A percentile compares a stretch with the other conserved stretches of the same genome.
phyloP scores from a whole-genome alignment of 2,797 vertebrate species.

The Neopelma chrysocephalum region DNA sequence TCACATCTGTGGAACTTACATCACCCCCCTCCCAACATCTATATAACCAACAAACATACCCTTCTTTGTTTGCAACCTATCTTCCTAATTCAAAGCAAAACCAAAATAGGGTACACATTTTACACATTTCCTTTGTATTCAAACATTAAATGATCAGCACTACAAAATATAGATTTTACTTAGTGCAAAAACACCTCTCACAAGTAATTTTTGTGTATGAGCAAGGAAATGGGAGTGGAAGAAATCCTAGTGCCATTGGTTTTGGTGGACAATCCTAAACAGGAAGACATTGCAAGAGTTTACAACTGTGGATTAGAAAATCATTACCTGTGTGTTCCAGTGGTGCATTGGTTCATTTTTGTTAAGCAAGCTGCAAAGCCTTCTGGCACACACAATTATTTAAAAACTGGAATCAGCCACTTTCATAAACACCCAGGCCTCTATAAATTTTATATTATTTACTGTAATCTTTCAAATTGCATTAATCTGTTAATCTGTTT shows the following conservation, averaged over 20 bases:
- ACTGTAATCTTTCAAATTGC: background rate
- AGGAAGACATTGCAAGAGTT: background rate
- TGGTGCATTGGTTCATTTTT: background rate
- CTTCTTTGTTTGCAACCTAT: background rate
- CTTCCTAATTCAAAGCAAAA: background rate
- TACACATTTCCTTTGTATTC: background rate
- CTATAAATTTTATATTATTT: background rate
- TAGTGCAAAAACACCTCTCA: background rate
- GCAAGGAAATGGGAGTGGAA: background rate
- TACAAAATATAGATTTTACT: background rate
- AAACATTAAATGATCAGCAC: background rate
- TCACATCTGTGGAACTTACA: background rate
- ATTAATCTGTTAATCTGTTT: background rate
- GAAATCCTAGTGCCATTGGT: background rate
- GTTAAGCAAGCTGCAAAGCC: background rate
- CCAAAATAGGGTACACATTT: background rate
- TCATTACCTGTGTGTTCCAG: background rate
- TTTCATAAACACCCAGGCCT: accelerated
- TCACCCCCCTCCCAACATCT: background rate
- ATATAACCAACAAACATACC: background rate
- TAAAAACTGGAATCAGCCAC: background rate
- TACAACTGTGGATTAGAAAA: background rate
- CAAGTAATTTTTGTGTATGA: background rate
- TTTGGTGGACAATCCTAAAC: background rate
- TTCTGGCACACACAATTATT: background rate